Evolutionary conservation across 2,797 vertebrate genomes (phyloP), one percentile per base, ranked within the genome.

Genomic region (Hapalemur alaotrensis): DNA sequence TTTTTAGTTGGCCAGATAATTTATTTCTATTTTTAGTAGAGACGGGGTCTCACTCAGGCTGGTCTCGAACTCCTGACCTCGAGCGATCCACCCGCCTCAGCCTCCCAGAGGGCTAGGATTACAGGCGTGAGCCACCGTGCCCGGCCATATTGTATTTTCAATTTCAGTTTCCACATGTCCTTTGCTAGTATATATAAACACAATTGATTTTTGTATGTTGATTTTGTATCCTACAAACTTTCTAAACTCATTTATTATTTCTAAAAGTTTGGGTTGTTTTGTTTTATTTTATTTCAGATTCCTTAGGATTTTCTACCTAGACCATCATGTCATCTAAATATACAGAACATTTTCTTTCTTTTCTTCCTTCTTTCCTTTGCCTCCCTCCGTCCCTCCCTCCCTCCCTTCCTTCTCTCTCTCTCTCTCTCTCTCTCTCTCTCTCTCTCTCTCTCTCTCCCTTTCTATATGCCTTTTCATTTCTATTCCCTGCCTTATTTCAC

Each of bases 361-460:
- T 48, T 43, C 28, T 75, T 75, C 43, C 46, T 43, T 38, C 35
- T 35, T 38, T 10, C 69, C 72, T 48, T 18, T 18, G 4, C 67
- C 23, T 41, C 2, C 23, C 12, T 43, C 2, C 2, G 2, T 2
- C 1, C 73, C 6, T 43, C 2, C 2, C 5, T 2, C 1, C 73
- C 6, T 8, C 12, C 69, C 9, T 41, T 41, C 20, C 32, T 10
- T 11, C 35, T 20, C 18, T 67, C 17, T 48, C 0, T 1, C 30
- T 46, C 0, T 23, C 30, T 48, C 9, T 7, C 2, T 32, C 43
- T 4, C 4, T 25, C 13, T 67, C 17, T 48, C 0, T 1, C 30
- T 46, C 0, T 23, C 30, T 48, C 9, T 7, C 2, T 32, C 43
- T 4, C 4, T 25, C 13, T 11, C 9, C 14, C 50, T 28, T 32